phyloP scores from a whole-genome alignment of 2,113 vertebrate genomes.

The Merops nubicus region DNA sequence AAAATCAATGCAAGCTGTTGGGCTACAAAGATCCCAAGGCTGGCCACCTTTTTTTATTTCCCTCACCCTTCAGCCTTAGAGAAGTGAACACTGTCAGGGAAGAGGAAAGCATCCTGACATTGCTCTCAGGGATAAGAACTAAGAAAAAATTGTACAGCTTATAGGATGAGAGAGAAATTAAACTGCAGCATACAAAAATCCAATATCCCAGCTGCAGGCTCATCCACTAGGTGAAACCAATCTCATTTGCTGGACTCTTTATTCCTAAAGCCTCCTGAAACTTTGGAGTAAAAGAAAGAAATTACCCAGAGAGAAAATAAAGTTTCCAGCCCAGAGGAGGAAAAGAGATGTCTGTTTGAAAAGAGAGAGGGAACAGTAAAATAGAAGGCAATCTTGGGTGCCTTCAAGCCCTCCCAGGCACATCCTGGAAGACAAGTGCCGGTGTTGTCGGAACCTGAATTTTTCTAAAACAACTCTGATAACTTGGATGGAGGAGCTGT shows the following conservation, averaged over 20 bases:
- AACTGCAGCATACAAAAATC: neutral
- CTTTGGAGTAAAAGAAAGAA: neutral
- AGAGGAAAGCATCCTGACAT: neutral
- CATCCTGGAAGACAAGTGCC: neutral
- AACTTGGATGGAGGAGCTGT: neutral
- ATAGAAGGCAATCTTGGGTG: neutral
- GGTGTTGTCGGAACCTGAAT: neutral
- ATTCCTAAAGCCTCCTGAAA: constrained; percentile 43
- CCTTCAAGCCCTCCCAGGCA: neutral
- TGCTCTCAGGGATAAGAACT: constrained; percentile 11
- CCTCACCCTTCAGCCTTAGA: neutral
- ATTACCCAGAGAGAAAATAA: neutral
- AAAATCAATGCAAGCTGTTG: neutral
- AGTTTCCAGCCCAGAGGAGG: neutral
- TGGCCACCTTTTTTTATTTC: neutral
- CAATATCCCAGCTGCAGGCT: constrained; percentile 30
- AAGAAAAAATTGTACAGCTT: constrained; percentile 7
- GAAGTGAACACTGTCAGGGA: neutral
- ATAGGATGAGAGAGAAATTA: constrained; percentile 43
- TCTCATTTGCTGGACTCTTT: constrained; percentile 55
- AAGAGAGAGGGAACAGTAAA: neutral
- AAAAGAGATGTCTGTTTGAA: neutral
- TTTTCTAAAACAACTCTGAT: neutral
- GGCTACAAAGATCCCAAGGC: neutral
- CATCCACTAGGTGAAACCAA: constrained; percentile 23